Base-by-base conservation (phyloP, 2,797 vertebrate genomes). In the Menidia menidia region DNA sequence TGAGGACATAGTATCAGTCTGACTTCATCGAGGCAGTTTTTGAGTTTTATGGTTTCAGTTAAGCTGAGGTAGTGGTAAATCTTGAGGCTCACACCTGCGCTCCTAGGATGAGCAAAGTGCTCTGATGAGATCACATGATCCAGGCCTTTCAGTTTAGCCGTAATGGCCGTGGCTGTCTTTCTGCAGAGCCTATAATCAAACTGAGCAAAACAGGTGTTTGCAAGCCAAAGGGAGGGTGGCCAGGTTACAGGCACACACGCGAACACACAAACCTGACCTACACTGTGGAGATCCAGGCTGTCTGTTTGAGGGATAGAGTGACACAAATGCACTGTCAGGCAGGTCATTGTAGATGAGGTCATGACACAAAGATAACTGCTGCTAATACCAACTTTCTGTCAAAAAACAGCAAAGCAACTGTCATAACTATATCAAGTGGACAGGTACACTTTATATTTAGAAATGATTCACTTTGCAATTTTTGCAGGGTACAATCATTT, bases 121-220 rank as follows among this genome's bases (percentile, higher is more conserved):
- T 44, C 43, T 31, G 47, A 80, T 89, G 89, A 90, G 51, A 63
- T 88, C 86, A 77, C 77, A 79, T 86, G 68, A 83, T 52, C 32
- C 58, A 61, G 56, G 77, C 50, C 55, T 74, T 61, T 79, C 52
- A 62, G 76, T 73, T 77, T 62, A 74, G 33, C 67, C 56, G 77
- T 68, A 80, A 84, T 66, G 82, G 60, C 73, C 25, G 4, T 13
- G 25, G 68, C 55, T 54, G 39, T 68, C 60, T 83, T 64, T 78
- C 59, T 72, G 30, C 61, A 68, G 19, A 88, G 25, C 73, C 78
- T 87, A 60, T 87, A 86, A 89, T 91, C 85, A 89, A 53, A 53
- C n/a, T 9, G 50, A 65, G 78, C 69, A 69, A 87, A 91, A 85
- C 89, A 92, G 82, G 78, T 90, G 90, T 80, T 69, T 80, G 72